Evolutionary conservation across 35 echinoderm and acorn worm genomes (phyloP).

Genomic region (Stichopus chloronotus): DNA sequence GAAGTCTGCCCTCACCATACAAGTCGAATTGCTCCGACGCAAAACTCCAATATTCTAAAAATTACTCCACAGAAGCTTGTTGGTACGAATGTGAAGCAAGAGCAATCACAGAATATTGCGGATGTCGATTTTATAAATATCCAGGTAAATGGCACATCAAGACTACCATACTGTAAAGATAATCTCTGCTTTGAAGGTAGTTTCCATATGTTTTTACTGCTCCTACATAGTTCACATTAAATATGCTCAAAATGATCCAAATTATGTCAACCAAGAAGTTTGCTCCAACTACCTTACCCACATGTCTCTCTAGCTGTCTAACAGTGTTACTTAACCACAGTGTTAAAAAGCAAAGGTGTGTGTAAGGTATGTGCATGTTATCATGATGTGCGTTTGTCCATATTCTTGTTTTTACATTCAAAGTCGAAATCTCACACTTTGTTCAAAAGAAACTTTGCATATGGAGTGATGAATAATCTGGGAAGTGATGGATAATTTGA

Average conservation of each 20-base stretch:
- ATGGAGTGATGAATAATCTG: too few species aligned
- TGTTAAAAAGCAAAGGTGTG: too few species aligned
- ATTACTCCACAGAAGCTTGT: conserved; percentile 8
- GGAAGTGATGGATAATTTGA: too few species aligned
- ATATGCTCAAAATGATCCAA: neutral
- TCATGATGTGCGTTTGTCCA: too few species aligned
- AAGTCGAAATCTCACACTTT: too few species aligned
- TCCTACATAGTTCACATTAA: neutral
- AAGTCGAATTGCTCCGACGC: conserved; percentile 24
- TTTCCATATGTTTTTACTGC: neutral
- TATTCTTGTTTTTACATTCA: too few species aligned
- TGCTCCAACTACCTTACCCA: neutral
- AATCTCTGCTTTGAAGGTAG: neutral
- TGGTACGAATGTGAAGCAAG: conserved; percentile 28
- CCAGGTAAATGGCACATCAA: neutral
- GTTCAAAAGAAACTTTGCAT: too few species aligned
- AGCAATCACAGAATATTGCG: neutral
- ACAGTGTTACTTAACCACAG: neutral
- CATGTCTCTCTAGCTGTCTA: neutral
- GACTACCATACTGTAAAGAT: neutral
- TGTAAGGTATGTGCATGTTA: too few species aligned
- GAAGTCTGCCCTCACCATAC: neutral
- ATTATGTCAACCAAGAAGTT: neutral
- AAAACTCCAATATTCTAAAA: conserved; percentile 11
- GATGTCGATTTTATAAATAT: conserved; percentile 35